Evolutionary conservation across 2,797 vertebrate species (phyloP).

Genomic region (Sebastes goodei): DNA sequence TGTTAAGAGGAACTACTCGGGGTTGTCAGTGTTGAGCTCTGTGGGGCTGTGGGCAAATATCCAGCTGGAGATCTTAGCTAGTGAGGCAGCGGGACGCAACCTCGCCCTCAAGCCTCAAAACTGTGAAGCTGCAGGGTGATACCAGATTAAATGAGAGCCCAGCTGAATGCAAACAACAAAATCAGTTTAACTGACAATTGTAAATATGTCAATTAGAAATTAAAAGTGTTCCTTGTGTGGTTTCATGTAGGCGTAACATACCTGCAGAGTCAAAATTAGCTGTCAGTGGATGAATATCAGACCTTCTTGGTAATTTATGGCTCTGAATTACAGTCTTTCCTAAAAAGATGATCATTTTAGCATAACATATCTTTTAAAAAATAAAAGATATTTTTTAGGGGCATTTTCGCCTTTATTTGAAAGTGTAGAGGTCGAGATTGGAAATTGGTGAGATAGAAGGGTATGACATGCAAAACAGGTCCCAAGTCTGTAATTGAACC

Average conservation of each 20-base stretch:
- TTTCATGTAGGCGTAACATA: neutral
- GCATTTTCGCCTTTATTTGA: neutral
- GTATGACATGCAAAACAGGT: too few relatives aligned
- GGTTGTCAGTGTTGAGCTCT: constrained; percentile 2
- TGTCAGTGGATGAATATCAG: neutral
- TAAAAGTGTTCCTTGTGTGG: too few relatives aligned
- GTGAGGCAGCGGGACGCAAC: neutral
- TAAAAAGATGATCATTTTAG: neutral
- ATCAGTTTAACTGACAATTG: neutral
- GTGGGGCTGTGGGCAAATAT: neutral
- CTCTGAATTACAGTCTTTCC: neutral
- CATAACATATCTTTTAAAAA: neutral
- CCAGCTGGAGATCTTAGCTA: constrained; percentile 5
- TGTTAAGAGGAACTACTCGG: neutral
- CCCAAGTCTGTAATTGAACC: neutral
- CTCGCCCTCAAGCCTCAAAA: neutral
- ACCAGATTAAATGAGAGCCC: neutral
- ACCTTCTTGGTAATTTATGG: neutral
- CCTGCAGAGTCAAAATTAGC: neutral
- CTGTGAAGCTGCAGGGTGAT: neutral
- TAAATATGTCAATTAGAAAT: neutral
- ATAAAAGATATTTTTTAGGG: neutral
- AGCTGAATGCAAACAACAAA: neutral
- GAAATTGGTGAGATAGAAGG: neutral
- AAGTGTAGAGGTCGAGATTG: neutral